Conservation (phyloP, 2,888 invertebrate species). For the Cephus nigrinus region DNA sequence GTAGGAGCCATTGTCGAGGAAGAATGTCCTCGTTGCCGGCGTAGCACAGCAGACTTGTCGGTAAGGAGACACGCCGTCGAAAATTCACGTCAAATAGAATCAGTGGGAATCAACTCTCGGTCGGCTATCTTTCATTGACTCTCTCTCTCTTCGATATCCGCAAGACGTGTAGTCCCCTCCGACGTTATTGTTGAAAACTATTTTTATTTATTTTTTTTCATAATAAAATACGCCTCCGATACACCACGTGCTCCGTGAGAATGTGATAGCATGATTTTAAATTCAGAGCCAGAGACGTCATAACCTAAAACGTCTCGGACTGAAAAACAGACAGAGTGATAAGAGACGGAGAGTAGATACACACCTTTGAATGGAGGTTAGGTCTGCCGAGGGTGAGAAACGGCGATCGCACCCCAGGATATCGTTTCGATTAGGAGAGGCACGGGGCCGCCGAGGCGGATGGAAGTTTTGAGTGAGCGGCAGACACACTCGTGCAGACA, state of each 20-base stretch:
- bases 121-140: constrained; percentile 38
- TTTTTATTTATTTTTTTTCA: background rate
- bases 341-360: background rate
- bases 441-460: constrained; percentile 34
- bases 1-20: constrained; percentile 61
- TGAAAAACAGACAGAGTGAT: background rate
- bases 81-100: constrained; percentile 33
- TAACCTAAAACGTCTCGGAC: background rate
- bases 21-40: constrained; percentile 64
- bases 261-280: background rate
- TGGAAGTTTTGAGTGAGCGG: constrained; percentile 60
- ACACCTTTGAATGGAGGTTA: background rate
- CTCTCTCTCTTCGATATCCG: constrained; percentile 39
- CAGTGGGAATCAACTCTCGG: constrained; percentile 6
- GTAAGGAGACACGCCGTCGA: constrained; percentile 45
- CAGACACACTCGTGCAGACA: constrained; percentile 49
- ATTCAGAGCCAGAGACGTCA: background rate
- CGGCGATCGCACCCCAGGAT: constrained; percentile 9
- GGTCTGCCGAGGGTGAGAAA: constrained; percentile 1
- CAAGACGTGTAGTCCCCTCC: background rate
- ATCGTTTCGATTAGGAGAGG: constrained; percentile 51
- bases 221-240: background rate
- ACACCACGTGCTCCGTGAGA: background rate
- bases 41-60: constrained; percentile 27
- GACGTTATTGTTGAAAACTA: background rate